Evolutionary conservation across 2,797 vertebrate genomes (phyloP).

Genomic region (Melanotaenia maccullochi): DNA sequence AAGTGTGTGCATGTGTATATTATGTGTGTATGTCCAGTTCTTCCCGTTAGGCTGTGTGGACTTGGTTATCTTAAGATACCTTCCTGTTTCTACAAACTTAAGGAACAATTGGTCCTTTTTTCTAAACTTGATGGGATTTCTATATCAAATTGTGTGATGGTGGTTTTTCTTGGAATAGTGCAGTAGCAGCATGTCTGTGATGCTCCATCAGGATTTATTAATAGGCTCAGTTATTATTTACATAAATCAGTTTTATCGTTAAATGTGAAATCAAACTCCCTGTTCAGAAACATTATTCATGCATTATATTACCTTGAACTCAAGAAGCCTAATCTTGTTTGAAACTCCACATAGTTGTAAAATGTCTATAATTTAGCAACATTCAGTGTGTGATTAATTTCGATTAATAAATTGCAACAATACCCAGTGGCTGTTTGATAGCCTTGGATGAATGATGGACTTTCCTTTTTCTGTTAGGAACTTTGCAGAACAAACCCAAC

Average conservation of each 20-base stretch:
- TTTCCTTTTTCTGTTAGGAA: not conserved
- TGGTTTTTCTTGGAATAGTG: conserved; percentile 10
- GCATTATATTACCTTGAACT: conserved; percentile 5
- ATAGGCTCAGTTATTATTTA: conserved; percentile 6
- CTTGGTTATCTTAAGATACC: conserved; percentile 58
- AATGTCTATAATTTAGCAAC: not conserved
- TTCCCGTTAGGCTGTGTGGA: conserved; percentile 70
- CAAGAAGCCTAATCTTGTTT: not conserved
- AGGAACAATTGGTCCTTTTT: conserved; percentile 32
- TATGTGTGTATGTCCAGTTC: conserved; percentile 30
- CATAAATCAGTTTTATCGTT: conserved; percentile 12
- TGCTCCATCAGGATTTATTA: conserved; percentile 15
- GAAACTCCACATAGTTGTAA: not conserved
- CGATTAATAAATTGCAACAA: not conserved
- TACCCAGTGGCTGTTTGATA: not conserved
- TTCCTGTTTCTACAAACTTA: conserved; percentile 22
- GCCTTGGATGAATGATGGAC: not conserved
- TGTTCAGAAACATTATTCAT: conserved; percentile 8
- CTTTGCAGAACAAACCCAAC: too few species aligned
- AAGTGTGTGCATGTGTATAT: conserved; percentile 41
- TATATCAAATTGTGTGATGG: conserved; percentile 60
- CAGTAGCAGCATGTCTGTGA: not conserved
- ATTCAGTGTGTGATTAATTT: not conserved
- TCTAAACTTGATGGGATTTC: conserved; percentile 45
- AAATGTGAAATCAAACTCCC: conserved; percentile 2